These are phyloP conservation scores for Hemaris fuciformis DNA, from an alignment of 2,888 invertebrate species.

Conservation along the genomic window DNA sequence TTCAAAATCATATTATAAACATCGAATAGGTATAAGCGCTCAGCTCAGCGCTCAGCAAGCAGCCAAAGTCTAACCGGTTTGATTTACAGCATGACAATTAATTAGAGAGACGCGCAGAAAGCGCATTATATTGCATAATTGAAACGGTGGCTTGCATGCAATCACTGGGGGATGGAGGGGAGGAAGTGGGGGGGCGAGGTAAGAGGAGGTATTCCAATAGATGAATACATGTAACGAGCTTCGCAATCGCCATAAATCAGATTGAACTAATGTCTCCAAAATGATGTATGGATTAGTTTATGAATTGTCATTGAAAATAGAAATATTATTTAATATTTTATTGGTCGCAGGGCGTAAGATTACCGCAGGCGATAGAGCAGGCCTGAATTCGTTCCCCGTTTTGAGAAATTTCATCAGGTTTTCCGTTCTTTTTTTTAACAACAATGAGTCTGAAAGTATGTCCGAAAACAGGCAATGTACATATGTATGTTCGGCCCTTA, in stretches of 20 bases:
- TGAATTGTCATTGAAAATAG: neutral
- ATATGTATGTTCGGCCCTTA: too few species aligned
- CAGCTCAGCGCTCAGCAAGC: too few species aligned
- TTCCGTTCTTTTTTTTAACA: too few species aligned
- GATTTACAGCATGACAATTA: slow-evolving; percentile 32
- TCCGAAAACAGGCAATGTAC: too few species aligned
- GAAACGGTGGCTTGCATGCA: slow-evolving; percentile 21
- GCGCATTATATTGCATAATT: slow-evolving; percentile 31
- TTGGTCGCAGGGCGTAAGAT: too few species aligned
- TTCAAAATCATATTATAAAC: neutral
- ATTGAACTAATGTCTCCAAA: neutral
- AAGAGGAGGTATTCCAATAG: neutral
- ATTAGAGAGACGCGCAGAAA: slow-evolving; percentile 23
- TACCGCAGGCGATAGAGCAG: too few species aligned
- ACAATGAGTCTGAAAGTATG: too few species aligned
- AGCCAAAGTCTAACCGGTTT: slow-evolving; percentile 22
- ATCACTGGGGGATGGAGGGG: neutral
- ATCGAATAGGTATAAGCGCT: too few species aligned
- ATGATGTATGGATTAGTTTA: neutral
- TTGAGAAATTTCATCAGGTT: too few species aligned
- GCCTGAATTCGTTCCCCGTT: too few species aligned
- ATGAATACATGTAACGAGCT: neutral
- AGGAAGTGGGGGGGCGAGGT: neutral
- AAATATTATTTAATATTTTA: neutral
- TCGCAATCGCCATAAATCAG: slow-evolving; percentile 22